Base-by-base conservation (phyloP, 2,113 vertebrate genomes). In the Clinocottus analis region DNA sequence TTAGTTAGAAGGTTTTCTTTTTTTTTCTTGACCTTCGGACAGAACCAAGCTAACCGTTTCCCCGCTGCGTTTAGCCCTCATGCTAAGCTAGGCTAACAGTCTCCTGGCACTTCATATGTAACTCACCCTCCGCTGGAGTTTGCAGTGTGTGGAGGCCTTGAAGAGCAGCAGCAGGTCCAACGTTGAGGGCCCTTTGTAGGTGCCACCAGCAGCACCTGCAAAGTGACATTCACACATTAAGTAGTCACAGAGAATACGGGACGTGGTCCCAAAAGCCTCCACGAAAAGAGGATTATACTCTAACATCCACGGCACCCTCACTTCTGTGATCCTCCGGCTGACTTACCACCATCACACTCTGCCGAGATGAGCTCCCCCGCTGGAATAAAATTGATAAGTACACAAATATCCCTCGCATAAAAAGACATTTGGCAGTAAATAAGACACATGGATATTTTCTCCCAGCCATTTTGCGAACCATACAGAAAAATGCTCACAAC, bases 341-440 rank as follows among this genome's bases (percentile, higher is more conserved):
- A 84, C 69, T 71, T 80, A 84, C 56, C 47, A 62, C 75, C 72
- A 31, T 58, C 62, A 69, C 23, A 85, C 56, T 74, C 62, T 74
- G 66, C 65, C 72, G 77, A 84, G 39, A 79, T 65, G 56, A 85
- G 84, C 64, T 67, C 73, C 76, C 53, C 69, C n/a, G 73, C 60
- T 85, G 85, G 55, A 90, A 88, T 85, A 66, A 83, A 88, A 91
- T 89, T 90, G 86, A 92, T 92, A 91, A 93, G 82, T 77, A 80
- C 88, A 90, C 87, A 91, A 90, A 86, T 90, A 92, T 89, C 73
- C 72, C 71, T 69, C 77, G 80, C 83, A 85, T 89, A 72, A 82
- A 87, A 79, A 85, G 79, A 83, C 77, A 85, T 78, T 87, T 49
- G 31, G 80, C 81, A 86, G 90, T 88, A 90, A 93, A 92, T 89